Percentiles rank a stretch among this genome's conserved stretches.
These are phyloP conservation scores for Tenebrio molitor DNA, from an alignment of 1,140 invertebrate species.

Conservation along the genomic window DNA sequence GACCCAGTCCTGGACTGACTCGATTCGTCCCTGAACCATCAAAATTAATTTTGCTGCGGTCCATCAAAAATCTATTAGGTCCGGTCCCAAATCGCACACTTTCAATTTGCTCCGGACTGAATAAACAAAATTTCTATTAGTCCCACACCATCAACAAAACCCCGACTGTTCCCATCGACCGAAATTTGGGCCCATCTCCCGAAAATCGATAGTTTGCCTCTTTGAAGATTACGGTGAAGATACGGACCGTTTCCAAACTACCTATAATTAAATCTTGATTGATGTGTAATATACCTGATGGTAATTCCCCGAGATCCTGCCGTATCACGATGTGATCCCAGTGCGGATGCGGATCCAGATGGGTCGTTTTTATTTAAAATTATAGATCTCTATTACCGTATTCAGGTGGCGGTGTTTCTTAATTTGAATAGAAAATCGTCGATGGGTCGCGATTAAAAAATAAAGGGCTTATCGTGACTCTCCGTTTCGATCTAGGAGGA, in stretches of 20 bases:
- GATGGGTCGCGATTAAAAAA: not conserved
- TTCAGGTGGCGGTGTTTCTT: not conserved
- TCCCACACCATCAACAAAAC: not conserved
- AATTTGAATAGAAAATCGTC: constrained; percentile 13
- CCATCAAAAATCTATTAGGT: constrained; percentile 3
- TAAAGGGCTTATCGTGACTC: constrained; percentile 23
- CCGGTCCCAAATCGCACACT: too few relatives aligned
- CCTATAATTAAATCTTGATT: constrained; percentile 60
- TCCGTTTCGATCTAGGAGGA: not conserved
- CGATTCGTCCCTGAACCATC: not conserved
- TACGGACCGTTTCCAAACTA: constrained; percentile 52
- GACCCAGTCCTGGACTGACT: not conserved
- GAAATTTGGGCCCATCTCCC: constrained; percentile 10
- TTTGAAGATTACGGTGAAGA: constrained; percentile 39
- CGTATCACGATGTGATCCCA: constrained; percentile 36
- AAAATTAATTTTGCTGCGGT: constrained; percentile 5
- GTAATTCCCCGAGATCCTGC: constrained; percentile 54
- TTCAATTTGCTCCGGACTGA: not conserved
- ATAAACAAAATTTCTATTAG: constrained; percentile 29
- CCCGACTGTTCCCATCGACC: not conserved
- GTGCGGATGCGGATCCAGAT: not conserved
- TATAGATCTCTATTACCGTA: constrained; percentile 17
- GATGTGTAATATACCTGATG: constrained; percentile 62
- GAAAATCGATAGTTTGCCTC: constrained; percentile 15
- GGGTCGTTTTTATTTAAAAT: not conserved